phyloP scores from a whole-genome alignment of 1,140 invertebrate genomes.

The Diprion similis region DNA sequence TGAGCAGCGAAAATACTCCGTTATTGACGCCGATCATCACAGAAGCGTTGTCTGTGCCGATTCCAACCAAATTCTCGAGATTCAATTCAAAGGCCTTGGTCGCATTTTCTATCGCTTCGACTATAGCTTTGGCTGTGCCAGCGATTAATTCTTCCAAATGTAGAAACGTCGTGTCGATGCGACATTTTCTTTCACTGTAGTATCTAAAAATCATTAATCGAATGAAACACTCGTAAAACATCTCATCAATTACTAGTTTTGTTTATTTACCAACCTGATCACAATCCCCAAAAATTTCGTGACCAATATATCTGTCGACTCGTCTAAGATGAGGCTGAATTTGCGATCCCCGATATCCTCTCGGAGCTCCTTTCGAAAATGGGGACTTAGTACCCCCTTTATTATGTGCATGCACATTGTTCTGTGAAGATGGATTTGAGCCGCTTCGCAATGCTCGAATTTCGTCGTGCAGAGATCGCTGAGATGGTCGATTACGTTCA shows the following conservation, averaged over 20 bases:
- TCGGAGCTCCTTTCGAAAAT: slow-evolving; percentile 39
- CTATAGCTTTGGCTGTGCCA: slow-evolving; percentile 27
- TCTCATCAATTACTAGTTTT: too few species aligned
- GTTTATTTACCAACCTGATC: not conserved
- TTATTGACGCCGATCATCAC: slow-evolving; percentile 52
- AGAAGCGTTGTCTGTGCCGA: slow-evolving; percentile 51
- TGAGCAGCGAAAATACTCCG: slow-evolving; percentile 38
- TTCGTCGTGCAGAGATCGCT: not conserved
- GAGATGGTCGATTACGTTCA: not conserved
- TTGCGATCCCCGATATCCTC: slow-evolving; percentile 41
- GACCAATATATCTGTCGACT: slow-evolving; percentile 48
- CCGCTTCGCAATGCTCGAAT: not conserved
- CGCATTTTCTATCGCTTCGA: slow-evolving; percentile 19
- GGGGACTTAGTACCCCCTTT: slow-evolving; percentile 43
- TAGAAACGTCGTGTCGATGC: slow-evolving; percentile 28
- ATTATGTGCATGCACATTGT: slow-evolving; percentile 46
- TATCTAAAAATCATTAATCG: slow-evolving; percentile 14
- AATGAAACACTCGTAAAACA: too few species aligned
- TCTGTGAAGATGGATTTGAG: slow-evolving; percentile 29
- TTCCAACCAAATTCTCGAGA: slow-evolving; percentile 30
- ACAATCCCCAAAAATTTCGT: slow-evolving; percentile 37
- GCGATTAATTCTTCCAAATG: slow-evolving; percentile 23
- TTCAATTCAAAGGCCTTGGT: slow-evolving; percentile 20
- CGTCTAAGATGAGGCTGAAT: slow-evolving; percentile 47
- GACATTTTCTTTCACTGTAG: slow-evolving; percentile 18